Conservation (phyloP, 2,113 vertebrate species). For the Sprattus sprattus region DNA sequence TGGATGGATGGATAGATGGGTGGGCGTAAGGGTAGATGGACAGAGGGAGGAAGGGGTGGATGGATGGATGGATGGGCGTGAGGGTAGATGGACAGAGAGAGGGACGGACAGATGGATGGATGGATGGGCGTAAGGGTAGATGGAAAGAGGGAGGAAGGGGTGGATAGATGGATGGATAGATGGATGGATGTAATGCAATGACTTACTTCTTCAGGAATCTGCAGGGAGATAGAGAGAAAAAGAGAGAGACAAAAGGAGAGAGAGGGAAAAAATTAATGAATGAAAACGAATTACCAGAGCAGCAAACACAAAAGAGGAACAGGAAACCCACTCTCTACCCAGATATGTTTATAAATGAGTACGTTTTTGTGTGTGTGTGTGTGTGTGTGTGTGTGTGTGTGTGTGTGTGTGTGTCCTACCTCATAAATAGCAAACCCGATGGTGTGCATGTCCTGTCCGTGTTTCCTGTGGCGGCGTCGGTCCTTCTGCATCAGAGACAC, state of each 20-base stretch:
- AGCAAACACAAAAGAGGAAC: not conserved
- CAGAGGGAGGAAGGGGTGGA: too few species aligned
- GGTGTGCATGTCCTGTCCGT: constrained; percentile 81
- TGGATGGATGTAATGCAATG: not conserved
- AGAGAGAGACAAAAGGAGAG: not conserved
- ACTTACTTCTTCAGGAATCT: constrained; percentile 81
- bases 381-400: not conserved
- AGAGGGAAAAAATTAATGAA: not conserved
- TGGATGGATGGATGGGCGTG: too few species aligned
- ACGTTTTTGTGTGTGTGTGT: not conserved
- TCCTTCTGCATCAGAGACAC: constrained; percentile 94
- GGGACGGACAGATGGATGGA: too few species aligned
- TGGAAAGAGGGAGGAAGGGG: too few species aligned
- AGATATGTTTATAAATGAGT: too few species aligned
- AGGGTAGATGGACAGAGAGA: too few species aligned
- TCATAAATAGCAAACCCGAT: constrained; percentile 87
- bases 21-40: too few species aligned
- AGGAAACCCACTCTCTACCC: too few species aligned
- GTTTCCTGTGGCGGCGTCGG: constrained; percentile 68
- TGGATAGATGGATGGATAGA: too few species aligned
- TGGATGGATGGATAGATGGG: too few species aligned
- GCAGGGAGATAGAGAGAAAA: constrained; percentile 16
- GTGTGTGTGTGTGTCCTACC: constrained; percentile 60
- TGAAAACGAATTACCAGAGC: not conserved
- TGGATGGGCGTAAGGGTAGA: too few species aligned